A percentile compares a stretch with the other conserved stretches of the same genome.
Conservation (phyloP, 2,113 vertebrate genomes). For the Lutjanus erythropterus region DNA sequence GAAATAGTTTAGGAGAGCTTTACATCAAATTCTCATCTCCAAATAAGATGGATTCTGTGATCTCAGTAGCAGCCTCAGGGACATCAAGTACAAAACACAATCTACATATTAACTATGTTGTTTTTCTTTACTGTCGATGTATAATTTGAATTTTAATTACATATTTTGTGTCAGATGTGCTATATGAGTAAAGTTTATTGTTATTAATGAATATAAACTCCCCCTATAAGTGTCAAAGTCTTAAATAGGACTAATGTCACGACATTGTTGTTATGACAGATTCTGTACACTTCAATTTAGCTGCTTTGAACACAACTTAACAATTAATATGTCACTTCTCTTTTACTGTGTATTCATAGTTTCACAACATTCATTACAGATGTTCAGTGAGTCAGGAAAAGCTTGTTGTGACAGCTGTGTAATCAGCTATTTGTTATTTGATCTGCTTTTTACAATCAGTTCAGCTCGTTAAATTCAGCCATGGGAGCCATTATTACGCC, state of each 20-base stretch:
- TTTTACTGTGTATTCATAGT: background rate
- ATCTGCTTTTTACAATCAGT: constrained; percentile 12
- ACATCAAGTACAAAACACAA: too few relatives aligned
- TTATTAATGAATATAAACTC: background rate
- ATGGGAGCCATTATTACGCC: background rate
- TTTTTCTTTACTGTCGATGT: background rate
- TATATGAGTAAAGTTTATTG: background rate
- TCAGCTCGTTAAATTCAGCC: background rate
- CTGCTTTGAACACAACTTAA: background rate
- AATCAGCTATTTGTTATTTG: too few relatives aligned
- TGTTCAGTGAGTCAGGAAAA: background rate
- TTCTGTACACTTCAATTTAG: background rate
- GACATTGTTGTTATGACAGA: background rate
- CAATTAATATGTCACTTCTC: constrained; percentile 5
- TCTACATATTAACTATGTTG: too few relatives aligned
- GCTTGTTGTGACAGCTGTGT: constrained; percentile 18
- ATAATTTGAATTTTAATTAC: background rate
- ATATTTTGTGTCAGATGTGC: background rate
- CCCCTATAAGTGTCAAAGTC: background rate
- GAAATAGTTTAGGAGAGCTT: too few relatives aligned
- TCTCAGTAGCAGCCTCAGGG: too few relatives aligned
- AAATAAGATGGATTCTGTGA: too few relatives aligned
- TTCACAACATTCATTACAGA: background rate
- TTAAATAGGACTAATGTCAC: background rate
- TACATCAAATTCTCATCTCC: too few relatives aligned